Evolutionary conservation across 2,113 vertebrate genomes (phyloP), one percentile per base, ranked within the genome.

Genomic region (Argyrosomus japonicus): DNA sequence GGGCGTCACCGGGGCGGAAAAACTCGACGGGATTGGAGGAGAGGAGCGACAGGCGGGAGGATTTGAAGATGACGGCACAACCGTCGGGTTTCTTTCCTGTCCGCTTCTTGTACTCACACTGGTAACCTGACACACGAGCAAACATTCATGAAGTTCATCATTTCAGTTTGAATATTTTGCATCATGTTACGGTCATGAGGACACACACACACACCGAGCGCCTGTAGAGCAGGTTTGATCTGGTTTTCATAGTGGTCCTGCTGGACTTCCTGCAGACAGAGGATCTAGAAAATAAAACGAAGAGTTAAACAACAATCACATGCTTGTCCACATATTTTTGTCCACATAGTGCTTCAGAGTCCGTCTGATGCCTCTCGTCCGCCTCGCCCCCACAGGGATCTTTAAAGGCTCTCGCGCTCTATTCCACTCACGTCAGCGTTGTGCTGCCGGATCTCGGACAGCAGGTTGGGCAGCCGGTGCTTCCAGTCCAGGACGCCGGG

Each of bases 251-350:
- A 99, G 90, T 99, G 98, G 90, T 99, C 96, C 93, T 97, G 95
- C 91, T 99, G 98, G 63, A 99, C 98, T 92, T 99, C 98, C 92
- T 99, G 98, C 65, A 99, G 97, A 95, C 98, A 99, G 70, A 99
- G 93, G 62, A 99, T 96, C 98, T 99, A 85, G 1, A 82, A 53
- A n/a, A 36, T 8, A 36, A 36, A 36, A 36, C 36, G 1, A 63
- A 64, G n/a, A n/a, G 72, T 36, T 36, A 36, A 36, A 36, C 7
- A 1, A 36, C 36, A 36, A 36, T 36, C 36, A 36, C 36, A 36
- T 8, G 36, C 36, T 36, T 1, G 1, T 36, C 70, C 21, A 25
- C 56, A 74, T 10, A 50, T 45, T 29, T 60, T 32, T 32, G 70
- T 29, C 6, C 32, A 19, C 5, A 5, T 0, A n/a, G 18, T 48